Base-by-base conservation (phyloP, 2,888 invertebrate genomes). In the Hyles lineata region DNA sequence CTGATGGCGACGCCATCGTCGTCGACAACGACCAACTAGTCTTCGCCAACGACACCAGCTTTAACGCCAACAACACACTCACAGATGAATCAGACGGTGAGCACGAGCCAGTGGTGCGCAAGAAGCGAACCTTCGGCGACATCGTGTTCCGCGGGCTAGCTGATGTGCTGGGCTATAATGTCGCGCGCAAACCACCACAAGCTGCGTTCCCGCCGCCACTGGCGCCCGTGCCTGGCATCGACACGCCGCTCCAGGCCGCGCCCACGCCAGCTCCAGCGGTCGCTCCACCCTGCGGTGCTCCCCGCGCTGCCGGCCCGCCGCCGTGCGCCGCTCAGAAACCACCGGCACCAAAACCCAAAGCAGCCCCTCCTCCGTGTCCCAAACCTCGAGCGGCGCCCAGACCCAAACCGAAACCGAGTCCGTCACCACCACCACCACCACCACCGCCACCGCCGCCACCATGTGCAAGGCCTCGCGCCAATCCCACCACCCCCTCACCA, bases 61-160 rank as follows among this genome's bases (percentile, higher is more conserved):
- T 84, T 62, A 82, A 84, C 32, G 76, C 81, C 72, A 83, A 89
- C 75, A 87, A 84, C 63, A 87, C 87, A n/a, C 76, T 86, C 58
- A 58, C 55, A 50, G 77, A 81, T 8, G 87, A 86, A 4, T 73
- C 83, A 0, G 88, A 89, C 71, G 87, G 84, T 4, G 87, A 89
- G 17, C 88, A 89, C 73, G 92, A 89, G 69, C 90, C 92, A 15
- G 83, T 94, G 50, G 92, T 94, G 70, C 85, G 95, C n/a, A 91
- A 90, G 86, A 95, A 95, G 80, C 83, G 95, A 72, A 95, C 95
- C 0, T 95, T 95, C 79, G 95, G 95, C 9, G 94, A 95, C 72
- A 86, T 95, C 76, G 93, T 95, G 82, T 95, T 95, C 79, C 85
- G 94, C 73, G 95, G 95, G 1, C 82, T 95, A n/a, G 95, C 95